Percentiles rank a stretch among this genome's conserved stretches.
Evolutionary conservation across 1,140 invertebrate genomes (phyloP).

Genomic region (Batillaria attramentaria): DNA sequence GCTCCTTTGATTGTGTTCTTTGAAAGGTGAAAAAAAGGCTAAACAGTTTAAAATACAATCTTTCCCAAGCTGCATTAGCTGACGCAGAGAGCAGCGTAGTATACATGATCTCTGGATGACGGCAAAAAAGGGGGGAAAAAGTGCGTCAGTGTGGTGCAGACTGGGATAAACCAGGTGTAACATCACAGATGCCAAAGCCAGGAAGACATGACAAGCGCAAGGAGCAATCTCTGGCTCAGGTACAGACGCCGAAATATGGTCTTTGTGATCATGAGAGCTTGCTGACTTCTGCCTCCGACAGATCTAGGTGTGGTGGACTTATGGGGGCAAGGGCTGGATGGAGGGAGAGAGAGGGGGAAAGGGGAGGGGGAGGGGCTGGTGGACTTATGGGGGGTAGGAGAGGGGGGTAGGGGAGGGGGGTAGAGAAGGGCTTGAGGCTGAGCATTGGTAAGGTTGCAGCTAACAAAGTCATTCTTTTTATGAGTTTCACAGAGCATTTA

Average conservation of each 20-base stretch:
- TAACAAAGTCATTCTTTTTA: too few species aligned
- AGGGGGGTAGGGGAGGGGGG: not conserved
- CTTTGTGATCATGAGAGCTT: not conserved
- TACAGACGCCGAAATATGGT: not conserved
- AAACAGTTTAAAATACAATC: too few species aligned
- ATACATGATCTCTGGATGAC: too few species aligned
- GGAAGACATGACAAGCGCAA: slow-evolving; percentile 28
- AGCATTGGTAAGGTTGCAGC: too few species aligned
- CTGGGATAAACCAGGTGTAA: slow-evolving; percentile 25
- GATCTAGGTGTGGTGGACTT: not conserved
- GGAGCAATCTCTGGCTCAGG: too few species aligned
- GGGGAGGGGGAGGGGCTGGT: not conserved
- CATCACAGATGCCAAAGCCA: not conserved
- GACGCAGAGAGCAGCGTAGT: too few species aligned
- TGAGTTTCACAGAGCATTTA: too few species aligned
- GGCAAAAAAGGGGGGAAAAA: not conserved
- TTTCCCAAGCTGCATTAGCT: too few species aligned
- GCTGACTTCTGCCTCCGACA: not conserved
- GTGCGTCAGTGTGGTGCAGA: not conserved
- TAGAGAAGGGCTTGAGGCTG: not conserved
- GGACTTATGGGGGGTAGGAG: not conserved
- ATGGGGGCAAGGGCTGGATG: not conserved
- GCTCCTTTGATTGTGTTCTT: too few species aligned
- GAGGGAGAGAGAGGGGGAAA: not conserved
- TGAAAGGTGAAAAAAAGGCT: too few species aligned